Conservation (phyloP, 2,113 vertebrate genomes). For the Cricetomys ansorgei region DNA sequence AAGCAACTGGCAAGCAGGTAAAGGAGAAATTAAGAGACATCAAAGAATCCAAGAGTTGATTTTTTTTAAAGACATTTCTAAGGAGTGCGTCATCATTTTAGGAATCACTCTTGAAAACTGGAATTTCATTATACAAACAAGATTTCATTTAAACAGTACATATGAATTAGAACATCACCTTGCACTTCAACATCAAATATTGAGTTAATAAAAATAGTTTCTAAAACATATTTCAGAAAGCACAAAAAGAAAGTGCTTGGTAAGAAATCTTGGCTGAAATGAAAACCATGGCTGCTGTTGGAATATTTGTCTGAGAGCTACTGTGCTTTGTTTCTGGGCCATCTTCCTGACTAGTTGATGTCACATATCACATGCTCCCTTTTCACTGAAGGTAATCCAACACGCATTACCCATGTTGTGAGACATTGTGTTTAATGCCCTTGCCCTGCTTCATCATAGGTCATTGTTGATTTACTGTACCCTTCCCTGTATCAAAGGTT, state of each 20-base stretch:
- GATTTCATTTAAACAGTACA: not conserved
- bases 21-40: not conserved
- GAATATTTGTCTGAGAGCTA: not conserved
- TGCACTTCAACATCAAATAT: not conserved
- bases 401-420: not conserved
- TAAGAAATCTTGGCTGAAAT: not conserved
- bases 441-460: not conserved
- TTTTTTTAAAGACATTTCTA: not conserved
- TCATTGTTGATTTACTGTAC: not conserved
- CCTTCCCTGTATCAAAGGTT: not conserved
- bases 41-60: not conserved
- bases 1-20: not conserved
- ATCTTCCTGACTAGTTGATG: slow-evolving; percentile 23
- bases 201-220: not conserved
- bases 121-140: not conserved
- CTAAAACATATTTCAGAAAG: not conserved
- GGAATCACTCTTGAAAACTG: not conserved
- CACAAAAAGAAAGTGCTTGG: slow-evolving; percentile 34
- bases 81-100: not conserved
- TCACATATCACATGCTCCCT: not conserved
- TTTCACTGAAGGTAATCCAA: slow-evolving; percentile 1
- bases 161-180: not conserved
- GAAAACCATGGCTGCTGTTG: not conserved
- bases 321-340: not conserved
- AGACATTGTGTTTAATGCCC: not conserved